Conservation (phyloP, 2,113 vertebrate genomes). For the Eudyptes chrysolophus region DNA sequence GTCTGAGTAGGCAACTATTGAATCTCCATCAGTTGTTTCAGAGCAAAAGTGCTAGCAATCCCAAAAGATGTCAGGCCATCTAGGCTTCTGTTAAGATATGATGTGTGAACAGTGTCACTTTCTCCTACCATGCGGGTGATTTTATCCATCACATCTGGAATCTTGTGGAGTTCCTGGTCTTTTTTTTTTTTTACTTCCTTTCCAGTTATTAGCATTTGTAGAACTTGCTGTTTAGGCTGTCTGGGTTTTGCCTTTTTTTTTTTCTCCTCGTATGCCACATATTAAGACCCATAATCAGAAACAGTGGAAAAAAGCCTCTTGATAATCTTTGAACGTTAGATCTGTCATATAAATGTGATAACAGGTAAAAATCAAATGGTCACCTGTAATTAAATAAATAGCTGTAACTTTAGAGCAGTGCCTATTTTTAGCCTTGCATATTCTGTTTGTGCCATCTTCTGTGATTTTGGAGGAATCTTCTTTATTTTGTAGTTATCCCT, state of each 20-base stretch:
- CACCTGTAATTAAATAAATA: not conserved
- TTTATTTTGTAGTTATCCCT: not conserved
- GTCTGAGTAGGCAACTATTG: not conserved
- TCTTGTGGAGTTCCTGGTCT: not conserved
- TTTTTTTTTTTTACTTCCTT: not conserved
- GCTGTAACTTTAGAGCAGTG: not conserved
- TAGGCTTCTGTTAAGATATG: not conserved
- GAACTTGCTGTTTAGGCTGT: not conserved
- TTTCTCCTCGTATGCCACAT: not conserved
- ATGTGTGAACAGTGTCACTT: not conserved
- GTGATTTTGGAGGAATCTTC: not conserved
- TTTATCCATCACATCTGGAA: not conserved
- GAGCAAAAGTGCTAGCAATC: not conserved
- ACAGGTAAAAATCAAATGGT: not conserved
- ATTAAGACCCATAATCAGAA: not conserved
- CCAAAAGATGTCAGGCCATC: not conserved
- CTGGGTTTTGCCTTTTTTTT: not conserved
- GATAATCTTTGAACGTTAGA: not conserved
- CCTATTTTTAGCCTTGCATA: not conserved
- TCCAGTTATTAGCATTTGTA: not conserved
- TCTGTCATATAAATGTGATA: not conserved
- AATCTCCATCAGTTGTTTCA: not conserved
- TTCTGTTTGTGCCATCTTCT: not conserved
- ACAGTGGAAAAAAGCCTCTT: not conserved
- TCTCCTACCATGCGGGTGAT: fast-evolving